Conservation (phyloP, 1,140 invertebrate genomes). For the Antheraea pernyi region DNA sequence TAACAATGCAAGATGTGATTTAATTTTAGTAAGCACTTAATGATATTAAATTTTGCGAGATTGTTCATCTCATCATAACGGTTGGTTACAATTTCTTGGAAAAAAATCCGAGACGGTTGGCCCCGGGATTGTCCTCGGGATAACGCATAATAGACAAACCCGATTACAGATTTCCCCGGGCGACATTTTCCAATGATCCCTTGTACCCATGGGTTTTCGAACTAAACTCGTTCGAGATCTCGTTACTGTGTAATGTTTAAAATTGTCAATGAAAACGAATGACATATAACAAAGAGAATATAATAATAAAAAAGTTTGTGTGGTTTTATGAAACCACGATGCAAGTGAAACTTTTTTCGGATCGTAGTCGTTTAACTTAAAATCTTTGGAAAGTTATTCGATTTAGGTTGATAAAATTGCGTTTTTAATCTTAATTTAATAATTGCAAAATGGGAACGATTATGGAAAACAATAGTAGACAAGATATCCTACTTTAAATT, state of each 20-base stretch:
- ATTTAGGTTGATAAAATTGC: too few relatives aligned
- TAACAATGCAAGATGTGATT: not conserved
- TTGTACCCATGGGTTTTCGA: slow-evolving; percentile 36
- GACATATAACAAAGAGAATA: too few relatives aligned
- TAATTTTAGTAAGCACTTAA: not conserved
- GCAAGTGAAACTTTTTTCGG: too few relatives aligned
- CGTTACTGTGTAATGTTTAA: not conserved
- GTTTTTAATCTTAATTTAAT: too few relatives aligned
- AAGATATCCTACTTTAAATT: too few relatives aligned
- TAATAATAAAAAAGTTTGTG: too few relatives aligned
- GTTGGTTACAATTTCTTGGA: slow-evolving; percentile 31
- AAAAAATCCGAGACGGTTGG: slow-evolving; percentile 42
- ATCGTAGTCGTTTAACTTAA: too few relatives aligned
- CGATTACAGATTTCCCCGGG: slow-evolving; percentile 60
- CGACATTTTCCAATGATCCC: slow-evolving; percentile 44
- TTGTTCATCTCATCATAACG: slow-evolving; percentile 23
- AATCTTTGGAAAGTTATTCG: too few relatives aligned
- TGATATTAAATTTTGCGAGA: not conserved
- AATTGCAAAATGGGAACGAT: too few relatives aligned
- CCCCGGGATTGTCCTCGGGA: slow-evolving; percentile 31
- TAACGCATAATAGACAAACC: slow-evolving; percentile 52
- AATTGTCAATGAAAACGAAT: too few relatives aligned
- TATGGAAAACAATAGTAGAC: too few relatives aligned
- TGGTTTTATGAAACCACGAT: too few relatives aligned
- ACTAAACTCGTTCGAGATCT: not conserved